Conservation (phyloP, 2,888 invertebrate species). For the Caenorhabditis wallacei region DNA sequence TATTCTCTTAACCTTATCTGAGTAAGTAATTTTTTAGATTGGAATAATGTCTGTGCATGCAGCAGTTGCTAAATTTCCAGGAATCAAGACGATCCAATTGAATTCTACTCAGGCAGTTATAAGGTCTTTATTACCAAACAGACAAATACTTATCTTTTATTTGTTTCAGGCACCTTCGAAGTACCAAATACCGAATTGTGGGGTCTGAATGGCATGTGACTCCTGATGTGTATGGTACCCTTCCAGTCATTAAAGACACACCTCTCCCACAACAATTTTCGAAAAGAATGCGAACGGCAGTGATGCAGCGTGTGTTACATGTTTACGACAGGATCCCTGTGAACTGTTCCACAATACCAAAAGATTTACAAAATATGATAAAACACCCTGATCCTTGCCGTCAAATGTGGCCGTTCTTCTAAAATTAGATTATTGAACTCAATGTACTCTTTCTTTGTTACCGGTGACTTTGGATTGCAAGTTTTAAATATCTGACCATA, state of each 20-base stretch:
- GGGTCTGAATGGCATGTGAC: slow-evolving; percentile 21
- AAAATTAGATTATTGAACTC: no score
- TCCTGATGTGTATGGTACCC: slow-evolving; percentile 16
- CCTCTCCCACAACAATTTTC: slow-evolving; percentile 7
- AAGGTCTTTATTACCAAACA: slow-evolving; percentile 4
- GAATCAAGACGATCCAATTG: neutral
- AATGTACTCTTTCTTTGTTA: no score
- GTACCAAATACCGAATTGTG: slow-evolving; percentile 9
- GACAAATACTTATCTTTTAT: neutral
- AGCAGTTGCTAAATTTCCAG: slow-evolving; percentile 8
- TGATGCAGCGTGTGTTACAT: slow-evolving; percentile 1
- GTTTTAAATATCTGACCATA: no score
- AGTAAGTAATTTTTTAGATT: slow-evolving; percentile 1
- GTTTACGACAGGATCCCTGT: slow-evolving; percentile 23
- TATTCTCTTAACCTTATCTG: neutral
- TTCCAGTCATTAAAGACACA: neutral
- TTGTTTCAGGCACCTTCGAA: slow-evolving; percentile 17
- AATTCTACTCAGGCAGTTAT: neutral
- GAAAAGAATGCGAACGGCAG: neutral
- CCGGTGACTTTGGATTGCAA: no score
- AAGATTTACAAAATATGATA: neutral
- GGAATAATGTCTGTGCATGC: slow-evolving; percentile 28
- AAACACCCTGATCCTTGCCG: slow-evolving; percentile 15
- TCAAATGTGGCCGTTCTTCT: neutral
- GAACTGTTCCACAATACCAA: slow-evolving; percentile 15